Base-by-base conservation (phyloP, 2,113 vertebrate genomes). In the Carettochelys insculpta region DNA sequence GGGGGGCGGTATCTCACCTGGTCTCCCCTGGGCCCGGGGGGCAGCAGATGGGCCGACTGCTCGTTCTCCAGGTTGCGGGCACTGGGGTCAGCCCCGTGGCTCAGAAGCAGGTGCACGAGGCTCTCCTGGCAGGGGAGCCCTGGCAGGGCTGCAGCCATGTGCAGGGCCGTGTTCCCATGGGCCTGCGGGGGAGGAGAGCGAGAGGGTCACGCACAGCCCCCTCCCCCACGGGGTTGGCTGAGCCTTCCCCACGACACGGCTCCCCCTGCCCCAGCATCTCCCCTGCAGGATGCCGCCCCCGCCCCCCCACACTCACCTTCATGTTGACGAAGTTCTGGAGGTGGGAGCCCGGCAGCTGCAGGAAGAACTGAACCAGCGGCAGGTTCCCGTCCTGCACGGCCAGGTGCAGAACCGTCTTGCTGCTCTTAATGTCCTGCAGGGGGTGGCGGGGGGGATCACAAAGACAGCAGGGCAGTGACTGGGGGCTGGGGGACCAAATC, bases 141-240 rank as follows among this genome's bases (percentile, higher is more conserved):
- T 47, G 98, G 98, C 65, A 99, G 98, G 84, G 98, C 98, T 0
- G 99, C 98, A 0, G 99, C 99, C 98, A 99, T 99, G 97, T 99
- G 99, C 82, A 99, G 97, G 9, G 98, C 98, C 0, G 99, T 99
- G 97, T 99, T 98, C 48, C 99, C 99, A 1, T 99, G 98, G 43
- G 99, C 99, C 99, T 99, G 86, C 16, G 24, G 56, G 24, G 51
- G 11, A 58, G 50, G 31, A 82, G 25, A 6, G 47, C 5, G 24
- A 22, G 31, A 51, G 38, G 4, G 14, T 17, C 17, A 45, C 34
- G 54, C 13, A 38, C 6, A n/a, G 12, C 13, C 41, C 34, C 10
- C 31, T 12, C 8, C 43, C 3, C 31, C 13, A n/a, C n/a, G n/a
- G n/a, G n/a, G n/a, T n/a, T n/a, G n/a, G n/a, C n/a, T n/a, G n/a